Evolutionary conservation across 2,888 invertebrate species (phyloP), one percentile per base, ranked within the genome.

Genomic region (Yponomeuta sedellus): DNA sequence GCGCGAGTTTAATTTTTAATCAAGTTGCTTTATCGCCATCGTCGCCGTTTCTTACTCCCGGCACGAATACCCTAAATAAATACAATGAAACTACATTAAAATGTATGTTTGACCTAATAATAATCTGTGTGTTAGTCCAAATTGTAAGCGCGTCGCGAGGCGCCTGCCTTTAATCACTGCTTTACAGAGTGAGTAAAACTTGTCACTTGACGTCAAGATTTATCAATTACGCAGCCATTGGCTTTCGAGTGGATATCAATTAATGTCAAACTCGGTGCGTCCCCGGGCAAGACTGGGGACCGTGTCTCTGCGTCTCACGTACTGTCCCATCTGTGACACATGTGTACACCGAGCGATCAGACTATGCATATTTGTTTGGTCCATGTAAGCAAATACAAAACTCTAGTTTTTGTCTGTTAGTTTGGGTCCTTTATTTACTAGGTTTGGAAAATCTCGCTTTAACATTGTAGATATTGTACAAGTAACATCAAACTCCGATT

Each of bases 151-250:
- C 34, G 34, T 8, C 34, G 10, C 34, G 34, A 34, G 34, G 34
- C 34, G 34, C 8, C 34, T 34, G 34, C 10, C 19, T n/a, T 10
- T 58, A 58, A 22, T 58, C 19, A 12, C 22, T 58, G 22, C 11
- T 11, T 11, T 10, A 22, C 58, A 11, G 22, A 22, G 58, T 22
- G 22, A 11, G 20, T 11, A 58, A 58, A 62, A n/a, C 39, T 39
- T 40, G 58, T 39, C 59, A 34, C 65, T 19, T 22, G 64, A 61
- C 78, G 78, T 80, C 80, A 78, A 82, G 81, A 85, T 85, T 81
- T 83, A 85, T 87, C 83, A 88, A 85, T 86, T 87, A 86, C 80
- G 79, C 78, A 75, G 77, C 81, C 76, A 81, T 83, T 78, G 80
- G 78, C 78, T 81, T 80, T 52, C 44, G 83, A 82, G 78, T 84